A percentile compares a stretch with the other conserved stretches of the same genome.
Evolutionary conservation across 2,797 vertebrate species (phyloP).

Genomic region (Hybognathus amarus): DNA sequence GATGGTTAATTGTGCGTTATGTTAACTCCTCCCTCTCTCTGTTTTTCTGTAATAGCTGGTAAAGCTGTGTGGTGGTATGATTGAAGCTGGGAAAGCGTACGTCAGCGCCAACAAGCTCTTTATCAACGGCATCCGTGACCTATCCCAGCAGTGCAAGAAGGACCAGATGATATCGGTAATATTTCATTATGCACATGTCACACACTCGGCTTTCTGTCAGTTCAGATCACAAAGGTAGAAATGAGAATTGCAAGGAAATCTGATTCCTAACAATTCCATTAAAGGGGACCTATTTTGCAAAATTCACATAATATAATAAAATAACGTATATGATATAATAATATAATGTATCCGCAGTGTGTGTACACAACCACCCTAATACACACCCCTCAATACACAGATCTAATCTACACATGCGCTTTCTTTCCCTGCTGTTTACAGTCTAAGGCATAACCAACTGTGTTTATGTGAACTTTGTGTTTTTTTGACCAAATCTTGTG

Average conservation of each 20-base stretch:
- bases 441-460: too few species aligned
- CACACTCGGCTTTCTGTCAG: background rate
- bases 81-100: constrained; percentile 85
- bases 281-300: background rate
- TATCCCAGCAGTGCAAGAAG: constrained; percentile 86
- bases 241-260: too few species aligned
- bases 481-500: too few species aligned
- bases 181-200: background rate
- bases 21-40: background rate
- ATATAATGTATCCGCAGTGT: too few species aligned
- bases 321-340: too few species aligned
- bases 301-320: too few species aligned
- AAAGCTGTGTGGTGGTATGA: constrained; percentile 87
- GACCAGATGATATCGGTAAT: constrained; percentile 86
- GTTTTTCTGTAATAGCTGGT: constrained; percentile 76
- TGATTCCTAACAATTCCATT: background rate
- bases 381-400: too few species aligned
- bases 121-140: constrained; percentile 83
- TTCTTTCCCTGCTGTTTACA: too few species aligned
- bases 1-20: background rate
- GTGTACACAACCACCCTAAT: too few species aligned
- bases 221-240: background rate
- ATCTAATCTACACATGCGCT: too few species aligned
- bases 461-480: too few species aligned
- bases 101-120: constrained; percentile 86